Conservation (phyloP, 2,888 invertebrate species). For the Neoscelio sp. region DNA sequence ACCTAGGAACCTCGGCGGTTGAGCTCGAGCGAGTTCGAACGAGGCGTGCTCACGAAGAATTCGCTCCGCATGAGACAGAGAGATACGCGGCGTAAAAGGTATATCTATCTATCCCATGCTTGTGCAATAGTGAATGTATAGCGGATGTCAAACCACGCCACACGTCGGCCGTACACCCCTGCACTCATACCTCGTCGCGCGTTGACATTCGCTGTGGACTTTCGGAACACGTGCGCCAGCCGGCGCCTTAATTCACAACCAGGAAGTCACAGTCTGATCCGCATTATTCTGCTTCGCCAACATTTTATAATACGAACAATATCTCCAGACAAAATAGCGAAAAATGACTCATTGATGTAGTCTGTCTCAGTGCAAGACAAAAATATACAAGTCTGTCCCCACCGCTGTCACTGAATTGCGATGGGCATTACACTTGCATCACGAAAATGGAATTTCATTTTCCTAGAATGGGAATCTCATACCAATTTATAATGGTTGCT, state of each 20-base stretch:
- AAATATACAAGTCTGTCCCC: too few relatives aligned
- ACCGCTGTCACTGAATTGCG: too few relatives aligned
- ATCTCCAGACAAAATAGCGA: neutral
- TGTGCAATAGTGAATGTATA: slow-evolving; percentile 83
- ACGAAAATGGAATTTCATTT: too few relatives aligned
- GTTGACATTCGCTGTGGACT: slow-evolving; percentile 74
- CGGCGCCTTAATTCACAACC: slow-evolving; percentile 69
- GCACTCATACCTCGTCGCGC: slow-evolving; percentile 66
- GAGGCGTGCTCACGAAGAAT: slow-evolving; percentile 81
- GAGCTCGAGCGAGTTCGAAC: slow-evolving; percentile 48
- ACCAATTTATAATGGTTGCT: too few relatives aligned
- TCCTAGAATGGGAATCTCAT: too few relatives aligned
- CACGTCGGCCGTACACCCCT: slow-evolving; percentile 75
- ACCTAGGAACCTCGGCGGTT: slow-evolving; percentile 64
- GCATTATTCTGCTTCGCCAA: slow-evolving; percentile 40
- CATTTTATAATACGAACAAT: slow-evolving; percentile 30
- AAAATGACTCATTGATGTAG: too few relatives aligned
- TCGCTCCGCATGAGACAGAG: slow-evolving; percentile 78
- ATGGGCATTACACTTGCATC: too few relatives aligned
- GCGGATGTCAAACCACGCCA: slow-evolving; percentile 82
- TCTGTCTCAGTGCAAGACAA: too few relatives aligned
- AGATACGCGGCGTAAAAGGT: slow-evolving; percentile 76
- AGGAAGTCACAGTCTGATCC: slow-evolving; percentile 67
- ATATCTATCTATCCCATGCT: slow-evolving; percentile 74
- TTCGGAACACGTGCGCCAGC: slow-evolving; percentile 68